phyloP scores from a whole-genome alignment of 2,888 invertebrate genomes.

The Hemicrepidius hirtus region DNA sequence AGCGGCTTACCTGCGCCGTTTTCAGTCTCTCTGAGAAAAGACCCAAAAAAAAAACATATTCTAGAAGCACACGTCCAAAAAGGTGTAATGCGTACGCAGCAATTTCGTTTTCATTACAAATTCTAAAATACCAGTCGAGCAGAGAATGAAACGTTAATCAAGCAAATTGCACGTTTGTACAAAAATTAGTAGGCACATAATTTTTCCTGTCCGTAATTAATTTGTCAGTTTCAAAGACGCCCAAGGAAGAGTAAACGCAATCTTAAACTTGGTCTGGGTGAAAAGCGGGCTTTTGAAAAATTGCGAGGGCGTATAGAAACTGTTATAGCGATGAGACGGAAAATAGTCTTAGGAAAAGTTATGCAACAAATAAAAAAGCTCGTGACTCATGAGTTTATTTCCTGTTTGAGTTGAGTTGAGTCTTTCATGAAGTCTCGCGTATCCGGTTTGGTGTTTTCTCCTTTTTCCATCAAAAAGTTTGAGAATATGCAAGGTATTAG shows the following conservation, averaged over 20 bases:
- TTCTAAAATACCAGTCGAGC: constrained; percentile 30
- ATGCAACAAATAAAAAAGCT: too few relatives aligned
- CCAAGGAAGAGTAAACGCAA: constrained; percentile 9
- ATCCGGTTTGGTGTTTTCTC: too few relatives aligned
- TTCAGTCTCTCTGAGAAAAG: constrained; percentile 19
- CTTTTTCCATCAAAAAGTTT: too few relatives aligned
- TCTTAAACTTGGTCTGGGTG: constrained; percentile 18
- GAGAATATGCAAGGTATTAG: too few relatives aligned
- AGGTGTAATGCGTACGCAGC: constrained; percentile 19
- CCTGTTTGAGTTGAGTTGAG: too few relatives aligned
- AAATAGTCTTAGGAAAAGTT: too few relatives aligned
- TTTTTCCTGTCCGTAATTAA: constrained; percentile 43
- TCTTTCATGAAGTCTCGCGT: too few relatives aligned
- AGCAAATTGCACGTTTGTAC: constrained; percentile 42
- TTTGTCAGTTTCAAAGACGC: constrained; percentile 42
- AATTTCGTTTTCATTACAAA: constrained; percentile 37
- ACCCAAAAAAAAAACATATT: constrained; percentile 34
- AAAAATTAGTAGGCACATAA: constrained; percentile 42
- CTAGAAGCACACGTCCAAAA: constrained; percentile 17
- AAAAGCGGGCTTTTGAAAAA: constrained; percentile 19
- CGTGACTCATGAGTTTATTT: too few relatives aligned
- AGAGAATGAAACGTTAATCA: constrained; percentile 41
- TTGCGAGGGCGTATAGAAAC: constrained; percentile 2
- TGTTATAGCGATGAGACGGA: constrained; percentile 3
- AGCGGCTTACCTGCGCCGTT: constrained; percentile 41